Conservation (phyloP, 2,888 invertebrate species). For the Leucophenga maculata region DNA sequence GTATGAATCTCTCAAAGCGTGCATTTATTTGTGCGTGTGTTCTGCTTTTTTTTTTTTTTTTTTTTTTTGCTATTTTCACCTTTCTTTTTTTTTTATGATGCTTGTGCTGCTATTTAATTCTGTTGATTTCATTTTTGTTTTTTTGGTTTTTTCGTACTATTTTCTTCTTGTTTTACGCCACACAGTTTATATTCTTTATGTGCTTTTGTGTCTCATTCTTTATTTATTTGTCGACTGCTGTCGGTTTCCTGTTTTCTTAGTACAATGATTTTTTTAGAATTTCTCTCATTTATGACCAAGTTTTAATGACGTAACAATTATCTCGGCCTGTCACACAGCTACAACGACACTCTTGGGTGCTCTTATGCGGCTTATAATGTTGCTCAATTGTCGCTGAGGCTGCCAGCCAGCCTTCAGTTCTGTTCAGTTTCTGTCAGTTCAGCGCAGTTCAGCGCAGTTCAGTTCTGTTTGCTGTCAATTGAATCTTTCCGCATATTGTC, state of each 20-base stretch:
- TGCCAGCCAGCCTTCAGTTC: background rate
- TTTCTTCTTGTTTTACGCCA: conserved; percentile 35
- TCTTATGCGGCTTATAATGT: conserved; percentile 43
- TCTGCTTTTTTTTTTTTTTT: background rate
- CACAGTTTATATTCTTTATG: conserved; percentile 18
- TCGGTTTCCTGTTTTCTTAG: background rate
- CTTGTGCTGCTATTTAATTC: background rate
- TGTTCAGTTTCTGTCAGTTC: no score
- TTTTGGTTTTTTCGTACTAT: background rate
- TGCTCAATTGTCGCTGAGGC: conserved; percentile 18
- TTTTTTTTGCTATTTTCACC: background rate
- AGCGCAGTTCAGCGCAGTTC: no score
- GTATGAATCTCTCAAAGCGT: background rate
- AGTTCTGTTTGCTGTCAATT: conserved; percentile 51
- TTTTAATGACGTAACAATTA: conserved; percentile 65
- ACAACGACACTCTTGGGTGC: conserved; percentile 58
- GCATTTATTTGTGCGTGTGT: conserved; percentile 11
- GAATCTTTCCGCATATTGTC: conserved; percentile 43
- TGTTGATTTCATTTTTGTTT: no score
- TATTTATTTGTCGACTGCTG: conserved; percentile 32
- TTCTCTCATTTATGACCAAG: conserved; percentile 34
- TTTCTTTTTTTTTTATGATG: background rate
- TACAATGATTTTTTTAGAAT: conserved; percentile 30
- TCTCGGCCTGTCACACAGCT: conserved; percentile 54
- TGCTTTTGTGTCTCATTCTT: conserved; percentile 13